Percentiles rank a stretch among this genome's conserved stretches.
Conservation (phyloP, 1,140 invertebrate species). For the Anastrepha ludens region DNA sequence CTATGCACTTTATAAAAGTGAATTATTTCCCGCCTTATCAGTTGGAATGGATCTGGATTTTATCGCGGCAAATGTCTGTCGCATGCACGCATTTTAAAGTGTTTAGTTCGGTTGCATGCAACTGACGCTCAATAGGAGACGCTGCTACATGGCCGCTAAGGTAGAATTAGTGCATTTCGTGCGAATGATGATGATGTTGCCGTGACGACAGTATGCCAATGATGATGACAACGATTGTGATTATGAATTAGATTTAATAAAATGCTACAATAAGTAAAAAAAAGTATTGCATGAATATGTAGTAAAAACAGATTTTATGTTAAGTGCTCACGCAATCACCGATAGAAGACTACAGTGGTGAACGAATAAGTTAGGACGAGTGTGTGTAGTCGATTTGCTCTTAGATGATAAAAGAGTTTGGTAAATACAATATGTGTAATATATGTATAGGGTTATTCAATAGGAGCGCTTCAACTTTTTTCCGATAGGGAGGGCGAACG, state of each 20-base stretch:
- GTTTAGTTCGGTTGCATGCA: conserved; percentile 41
- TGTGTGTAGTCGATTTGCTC: no score
- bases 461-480: no score
- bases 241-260: conserved; percentile 46
- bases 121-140: neutral
- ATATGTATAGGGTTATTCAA: no score
- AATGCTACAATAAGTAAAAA: neutral
- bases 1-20: conserved; percentile 13
- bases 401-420: no score
- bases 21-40: conserved; percentile 42
- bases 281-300: conserved; percentile 6
- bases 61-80: conserved; percentile 45
- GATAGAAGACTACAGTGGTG: neutral
- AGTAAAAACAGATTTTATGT: conserved; percentile 10
- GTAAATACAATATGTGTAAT: no score
- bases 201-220: conserved; percentile 27
- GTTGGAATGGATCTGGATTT: conserved; percentile 50
- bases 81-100: conserved; percentile 51
- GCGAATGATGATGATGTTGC: conserved; percentile 34
- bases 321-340: neutral
- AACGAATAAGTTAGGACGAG: neutral
- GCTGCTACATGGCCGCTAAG: neutral
- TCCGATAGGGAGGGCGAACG: no score
- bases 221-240: conserved; percentile 27
- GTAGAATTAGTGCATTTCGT: conserved; percentile 49